These are phyloP conservation scores for Mugil cephalus DNA, from an alignment of 2,113 vertebrate genomes.

Conservation along the genomic window DNA sequence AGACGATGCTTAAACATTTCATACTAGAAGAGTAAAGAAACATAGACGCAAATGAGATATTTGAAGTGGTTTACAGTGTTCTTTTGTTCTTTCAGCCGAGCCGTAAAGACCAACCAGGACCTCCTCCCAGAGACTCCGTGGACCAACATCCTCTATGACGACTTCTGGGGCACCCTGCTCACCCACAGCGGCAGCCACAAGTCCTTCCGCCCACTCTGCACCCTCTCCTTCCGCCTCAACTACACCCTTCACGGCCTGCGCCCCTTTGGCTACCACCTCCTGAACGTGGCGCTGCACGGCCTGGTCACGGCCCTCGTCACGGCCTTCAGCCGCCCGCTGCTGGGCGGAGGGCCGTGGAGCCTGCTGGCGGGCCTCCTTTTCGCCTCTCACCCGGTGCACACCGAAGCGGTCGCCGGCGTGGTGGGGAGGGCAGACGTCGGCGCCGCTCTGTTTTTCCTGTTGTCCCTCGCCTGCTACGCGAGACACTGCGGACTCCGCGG, in stretches of 20 bases:
- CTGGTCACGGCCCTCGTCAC: slow-evolving; percentile 94
- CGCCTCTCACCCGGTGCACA: slow-evolving; percentile 94
- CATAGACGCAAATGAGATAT: no score
- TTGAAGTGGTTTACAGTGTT: background rate
- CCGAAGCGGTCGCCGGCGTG: slow-evolving; percentile 93
- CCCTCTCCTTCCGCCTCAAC: slow-evolving; percentile 95
- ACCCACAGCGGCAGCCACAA: slow-evolving; percentile 99
- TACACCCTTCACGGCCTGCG: slow-evolving; percentile 90
- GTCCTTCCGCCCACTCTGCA: slow-evolving; percentile 96
- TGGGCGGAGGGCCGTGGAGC: slow-evolving; percentile 91
- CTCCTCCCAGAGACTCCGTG: slow-evolving; percentile 95
- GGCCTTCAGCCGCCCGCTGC: slow-evolving; percentile 89
- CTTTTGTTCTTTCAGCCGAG: slow-evolving; percentile 86
- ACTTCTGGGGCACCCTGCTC: slow-evolving; percentile 97
- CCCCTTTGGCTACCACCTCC: slow-evolving; percentile 94
- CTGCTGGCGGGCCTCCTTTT: slow-evolving; percentile 93
- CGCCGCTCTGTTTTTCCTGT: slow-evolving; percentile 92
- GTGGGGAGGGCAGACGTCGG: slow-evolving; percentile 95
- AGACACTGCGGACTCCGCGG: slow-evolving; percentile 89
- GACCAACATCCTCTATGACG: slow-evolving; percentile 95
- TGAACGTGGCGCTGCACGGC: slow-evolving; percentile 91
- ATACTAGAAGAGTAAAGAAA: background rate
- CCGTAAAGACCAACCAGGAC: slow-evolving; percentile 98
- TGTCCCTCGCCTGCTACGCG: slow-evolving; percentile 91
- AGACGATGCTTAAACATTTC: background rate